Evolutionary conservation across 2,888 invertebrate species (phyloP).

Genomic region (Conistra vaccinii): DNA sequence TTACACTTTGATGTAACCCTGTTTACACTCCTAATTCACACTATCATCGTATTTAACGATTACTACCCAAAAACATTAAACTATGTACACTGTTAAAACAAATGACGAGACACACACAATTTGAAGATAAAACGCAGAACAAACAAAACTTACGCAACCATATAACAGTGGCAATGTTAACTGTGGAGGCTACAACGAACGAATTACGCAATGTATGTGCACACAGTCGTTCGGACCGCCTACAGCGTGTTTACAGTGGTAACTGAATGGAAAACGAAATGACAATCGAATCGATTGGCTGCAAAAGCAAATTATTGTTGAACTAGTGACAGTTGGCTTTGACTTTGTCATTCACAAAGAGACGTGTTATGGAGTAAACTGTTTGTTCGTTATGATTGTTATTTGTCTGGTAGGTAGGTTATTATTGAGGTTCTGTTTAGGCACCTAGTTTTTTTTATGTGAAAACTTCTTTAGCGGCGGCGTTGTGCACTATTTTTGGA

Average conservation of each 20-base stretch:
- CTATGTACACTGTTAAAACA: background rate
- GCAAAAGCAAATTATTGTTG: slow-evolving; percentile 56
- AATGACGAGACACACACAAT: background rate
- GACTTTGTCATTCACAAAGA: slow-evolving; percentile 16
- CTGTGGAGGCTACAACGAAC: slow-evolving; percentile 41
- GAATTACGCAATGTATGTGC: slow-evolving; percentile 53
- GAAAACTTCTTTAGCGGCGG: too few species aligned
- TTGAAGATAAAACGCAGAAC: slow-evolving; percentile 26
- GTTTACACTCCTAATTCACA: background rate
- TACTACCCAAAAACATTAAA: background rate
- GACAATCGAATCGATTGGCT: slow-evolving; percentile 53
- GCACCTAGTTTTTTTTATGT: too few species aligned
- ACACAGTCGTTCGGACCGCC: slow-evolving; percentile 37
- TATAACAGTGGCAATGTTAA: slow-evolving; percentile 45
- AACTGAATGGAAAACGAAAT: slow-evolving; percentile 61
- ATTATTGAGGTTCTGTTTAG: too few species aligned
- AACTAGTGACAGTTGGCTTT: slow-evolving; percentile 27
- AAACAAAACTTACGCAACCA: slow-evolving; percentile 25
- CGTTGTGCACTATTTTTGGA: too few species aligned
- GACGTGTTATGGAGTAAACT: background rate
- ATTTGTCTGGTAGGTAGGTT: slow-evolving; percentile 4
- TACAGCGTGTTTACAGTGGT: slow-evolving; percentile 57
- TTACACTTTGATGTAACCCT: background rate
- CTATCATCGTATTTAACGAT: background rate
- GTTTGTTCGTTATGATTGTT: slow-evolving; percentile 15